A percentile compares a stretch with the other conserved stretches of the same genome.
Evolutionary conservation across 2,888 invertebrate genomes (phyloP).

Genomic region (Heliconius cydno): DNA sequence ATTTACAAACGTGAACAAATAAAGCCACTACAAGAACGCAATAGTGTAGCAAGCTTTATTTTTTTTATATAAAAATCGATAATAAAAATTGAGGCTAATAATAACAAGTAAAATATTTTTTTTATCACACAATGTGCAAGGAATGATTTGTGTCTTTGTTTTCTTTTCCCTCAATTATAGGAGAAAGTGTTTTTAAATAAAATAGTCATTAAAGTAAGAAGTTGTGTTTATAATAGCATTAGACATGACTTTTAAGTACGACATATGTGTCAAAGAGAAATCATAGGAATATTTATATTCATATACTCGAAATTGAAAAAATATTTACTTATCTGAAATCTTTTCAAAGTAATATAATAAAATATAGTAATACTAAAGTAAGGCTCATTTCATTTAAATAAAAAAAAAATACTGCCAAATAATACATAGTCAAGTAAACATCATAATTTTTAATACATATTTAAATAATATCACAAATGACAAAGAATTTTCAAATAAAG

Average conservation of each 20-base stretch:
- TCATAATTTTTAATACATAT: background rate
- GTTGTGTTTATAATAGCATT: background rate
- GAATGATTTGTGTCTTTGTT: background rate
- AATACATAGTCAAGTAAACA: background rate
- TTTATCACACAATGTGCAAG: background rate
- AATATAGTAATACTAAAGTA: background rate
- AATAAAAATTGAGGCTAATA: background rate
- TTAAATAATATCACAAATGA: constrained; percentile 8
- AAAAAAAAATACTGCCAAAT: background rate
- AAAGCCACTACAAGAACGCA: constrained; percentile 18
- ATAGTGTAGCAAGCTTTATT: constrained; percentile 10
- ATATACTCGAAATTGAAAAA: no score
- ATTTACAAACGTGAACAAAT: constrained; percentile 30
- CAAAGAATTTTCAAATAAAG: background rate
- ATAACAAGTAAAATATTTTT: background rate
- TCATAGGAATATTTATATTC: background rate
- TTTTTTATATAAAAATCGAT: background rate
- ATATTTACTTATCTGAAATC: no score
- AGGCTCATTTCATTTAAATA: background rate
- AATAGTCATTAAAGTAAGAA: background rate
- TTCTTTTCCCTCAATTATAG: background rate
- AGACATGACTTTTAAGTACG: background rate
- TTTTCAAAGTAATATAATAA: background rate
- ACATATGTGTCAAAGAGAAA: background rate
- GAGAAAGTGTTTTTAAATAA: background rate